These are phyloP conservation scores for Drosophila arizonae DNA, from an alignment of 1,140 invertebrate genomes.

Conservation along the genomic window DNA sequence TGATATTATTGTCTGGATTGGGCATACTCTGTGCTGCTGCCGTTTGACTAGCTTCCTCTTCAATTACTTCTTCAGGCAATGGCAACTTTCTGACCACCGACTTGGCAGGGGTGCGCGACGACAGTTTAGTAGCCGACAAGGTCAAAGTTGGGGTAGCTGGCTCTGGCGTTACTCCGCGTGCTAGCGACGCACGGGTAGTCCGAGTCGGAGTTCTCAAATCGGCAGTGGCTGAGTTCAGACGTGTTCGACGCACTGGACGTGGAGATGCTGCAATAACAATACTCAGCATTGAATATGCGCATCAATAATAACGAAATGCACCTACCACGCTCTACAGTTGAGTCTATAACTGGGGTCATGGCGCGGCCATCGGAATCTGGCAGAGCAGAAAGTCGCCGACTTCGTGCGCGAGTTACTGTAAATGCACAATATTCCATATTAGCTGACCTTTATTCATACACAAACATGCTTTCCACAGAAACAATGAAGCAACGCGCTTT, in stretches of 20 bases:
- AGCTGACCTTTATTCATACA: not conserved
- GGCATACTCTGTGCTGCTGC: not conserved
- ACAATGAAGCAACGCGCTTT: not conserved
- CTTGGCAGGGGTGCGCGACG: constrained; percentile 48
- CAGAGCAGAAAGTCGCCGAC: constrained; percentile 53
- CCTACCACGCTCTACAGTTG: constrained; percentile 52
- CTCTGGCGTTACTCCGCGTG: constrained; percentile 63
- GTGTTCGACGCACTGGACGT: constrained; percentile 51
- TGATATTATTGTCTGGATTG: not conserved
- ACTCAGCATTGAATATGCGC: not conserved
- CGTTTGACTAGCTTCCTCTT: not conserved
- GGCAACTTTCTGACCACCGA: constrained; percentile 38
- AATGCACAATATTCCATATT: not conserved
- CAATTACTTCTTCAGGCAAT: constrained; percentile 34
- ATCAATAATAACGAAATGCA: not conserved
- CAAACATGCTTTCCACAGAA: too few species aligned
- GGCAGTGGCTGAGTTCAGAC: constrained; percentile 57
- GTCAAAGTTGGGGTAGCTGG: constrained; percentile 27
- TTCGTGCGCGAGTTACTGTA: constrained; percentile 68
- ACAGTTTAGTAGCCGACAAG: constrained; percentile 37
- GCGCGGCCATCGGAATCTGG: constrained; percentile 61
- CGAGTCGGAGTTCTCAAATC: constrained; percentile 59
- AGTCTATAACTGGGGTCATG: constrained; percentile 56
- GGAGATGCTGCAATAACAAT: constrained; percentile 47
- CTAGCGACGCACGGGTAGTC: constrained; percentile 47